Evolutionary conservation across 2,113 vertebrate genomes (phyloP).

Genomic region (Phasianus colchicus): DNA sequence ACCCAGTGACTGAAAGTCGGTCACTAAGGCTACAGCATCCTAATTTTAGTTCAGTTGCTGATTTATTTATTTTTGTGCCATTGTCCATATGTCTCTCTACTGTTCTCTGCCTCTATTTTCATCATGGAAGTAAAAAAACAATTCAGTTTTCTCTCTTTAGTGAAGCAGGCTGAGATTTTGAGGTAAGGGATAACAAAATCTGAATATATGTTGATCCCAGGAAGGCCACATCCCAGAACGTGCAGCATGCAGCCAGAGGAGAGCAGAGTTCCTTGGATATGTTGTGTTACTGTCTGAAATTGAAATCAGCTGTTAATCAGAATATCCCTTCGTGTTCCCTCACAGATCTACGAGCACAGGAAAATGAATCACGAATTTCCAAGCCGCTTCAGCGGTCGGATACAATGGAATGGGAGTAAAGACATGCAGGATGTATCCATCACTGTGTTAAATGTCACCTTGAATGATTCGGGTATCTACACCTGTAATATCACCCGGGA

Average conservation of each 20-base stretch:
- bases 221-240: neutral
- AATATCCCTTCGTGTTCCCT: accelerated
- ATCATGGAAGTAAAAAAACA: too few species aligned
- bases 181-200: neutral
- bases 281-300: accelerated
- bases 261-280: accelerated
- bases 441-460: conserved; percentile 84
- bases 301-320: neutral
- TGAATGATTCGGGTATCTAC: conserved; percentile 88
- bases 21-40: neutral
- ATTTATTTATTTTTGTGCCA: neutral
- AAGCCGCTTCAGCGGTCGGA: conserved; percentile 83
- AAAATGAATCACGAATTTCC: conserved; percentile 67
- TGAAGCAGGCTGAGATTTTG: neutral
- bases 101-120: neutral
- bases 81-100: accelerated
- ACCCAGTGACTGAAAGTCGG: neutral
- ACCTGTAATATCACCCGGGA: conserved; percentile 86
- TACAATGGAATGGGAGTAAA: conserved; percentile 91
- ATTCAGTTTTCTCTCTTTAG: neutral
- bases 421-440: conserved; percentile 96
- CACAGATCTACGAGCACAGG: conserved; percentile 86
- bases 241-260: neutral
- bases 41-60: neutral
- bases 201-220: neutral